Evolutionary conservation across 2,797 vertebrate species (phyloP), one percentile per base, ranked within the genome.

Genomic region (Sebastes trivittatus): DNA sequence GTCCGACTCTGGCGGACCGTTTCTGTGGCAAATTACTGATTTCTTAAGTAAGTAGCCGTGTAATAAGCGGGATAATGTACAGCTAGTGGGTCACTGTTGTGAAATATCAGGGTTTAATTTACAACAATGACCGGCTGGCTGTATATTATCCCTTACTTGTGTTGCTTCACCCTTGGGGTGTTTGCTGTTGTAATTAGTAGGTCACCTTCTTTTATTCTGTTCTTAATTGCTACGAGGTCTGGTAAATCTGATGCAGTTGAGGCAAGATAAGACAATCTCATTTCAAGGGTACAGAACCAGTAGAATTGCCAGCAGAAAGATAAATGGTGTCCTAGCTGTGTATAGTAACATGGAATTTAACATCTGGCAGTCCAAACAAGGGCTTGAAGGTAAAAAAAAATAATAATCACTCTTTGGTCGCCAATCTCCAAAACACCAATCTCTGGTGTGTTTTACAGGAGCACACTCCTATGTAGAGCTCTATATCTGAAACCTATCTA

Each of bases 201-300:
- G 58, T 72, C 36, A 60, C 38, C 61, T 66, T 75, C 2, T 76
- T 68, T 68, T 72, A 22, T 80, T 67, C 25, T 68, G 29, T 27
- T 72, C 20, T 60, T 52, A 25, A 52, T 72, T 80, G 52, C n/a
- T 42, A 20, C 2, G 2, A 73, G 36, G 11, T 68, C 63, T 72
- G 62, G 5, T 59, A n/a, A 58, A 30, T 61, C 14, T 52, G 18
- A 64, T 63, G 23, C 34, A 75, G 58, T 7, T 34, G 27, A 36
- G 23, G 27, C 20, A 18, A 62, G 10, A 32, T 11, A 20, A 65
- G 3, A 25, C 9, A 27, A 59, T 60, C 6, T 36, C 2, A 58
- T 66, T 61, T 32, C 8, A 55, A 56, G 54, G 11, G 11, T 8
- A 23, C 4, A 3, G 14, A 32, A 36, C 8, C 20, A 36, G 29